phyloP scores from a whole-genome alignment of 2,888 invertebrate species.

The Ophonus ardosiacus region DNA sequence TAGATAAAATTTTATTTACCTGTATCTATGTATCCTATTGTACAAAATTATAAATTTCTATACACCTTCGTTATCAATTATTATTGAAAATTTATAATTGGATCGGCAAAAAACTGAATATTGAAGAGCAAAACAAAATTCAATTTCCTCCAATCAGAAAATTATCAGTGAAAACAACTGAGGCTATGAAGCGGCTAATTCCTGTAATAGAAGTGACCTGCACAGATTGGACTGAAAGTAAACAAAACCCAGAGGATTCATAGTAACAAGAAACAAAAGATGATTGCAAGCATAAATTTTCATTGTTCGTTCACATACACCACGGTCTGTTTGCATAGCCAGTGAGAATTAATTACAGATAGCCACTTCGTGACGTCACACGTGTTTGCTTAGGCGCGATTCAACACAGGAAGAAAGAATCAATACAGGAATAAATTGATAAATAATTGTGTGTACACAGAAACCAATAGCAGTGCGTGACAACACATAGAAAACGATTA shows the following conservation, averaged over 20 bases:
- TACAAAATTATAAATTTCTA: too few relatives aligned
- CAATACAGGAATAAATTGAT: constrained; percentile 52
- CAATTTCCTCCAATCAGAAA: not conserved
- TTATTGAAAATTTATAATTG: too few relatives aligned
- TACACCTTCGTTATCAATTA: too few relatives aligned
- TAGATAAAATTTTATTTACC: too few relatives aligned
- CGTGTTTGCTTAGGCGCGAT: constrained; percentile 34
- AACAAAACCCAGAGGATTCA: constrained; percentile 26
- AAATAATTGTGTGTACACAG: constrained; percentile 51
- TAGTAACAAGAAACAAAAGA: constrained; percentile 45
- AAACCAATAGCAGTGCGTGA: constrained; percentile 9
- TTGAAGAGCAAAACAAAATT: not conserved
- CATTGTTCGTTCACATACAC: constrained; percentile 45
- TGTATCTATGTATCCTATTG: too few relatives aligned
- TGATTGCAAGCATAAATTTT: constrained; percentile 50
- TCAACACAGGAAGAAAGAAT: constrained; percentile 29
- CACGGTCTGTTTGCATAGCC: constrained; percentile 40
- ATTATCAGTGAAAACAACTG: not conserved
- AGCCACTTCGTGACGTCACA: constrained; percentile 13
- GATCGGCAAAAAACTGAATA: too few relatives aligned
- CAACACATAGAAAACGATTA: too few relatives aligned
- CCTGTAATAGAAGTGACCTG: constrained; percentile 1
- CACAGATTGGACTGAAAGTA: not conserved
- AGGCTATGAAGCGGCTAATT: not conserved
- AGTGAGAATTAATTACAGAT: constrained; percentile 53